Evolutionary conservation across 1,140 invertebrate species (phyloP), one percentile per base, ranked within the genome.

Genomic region (Drosophila paulistorum): DNA sequence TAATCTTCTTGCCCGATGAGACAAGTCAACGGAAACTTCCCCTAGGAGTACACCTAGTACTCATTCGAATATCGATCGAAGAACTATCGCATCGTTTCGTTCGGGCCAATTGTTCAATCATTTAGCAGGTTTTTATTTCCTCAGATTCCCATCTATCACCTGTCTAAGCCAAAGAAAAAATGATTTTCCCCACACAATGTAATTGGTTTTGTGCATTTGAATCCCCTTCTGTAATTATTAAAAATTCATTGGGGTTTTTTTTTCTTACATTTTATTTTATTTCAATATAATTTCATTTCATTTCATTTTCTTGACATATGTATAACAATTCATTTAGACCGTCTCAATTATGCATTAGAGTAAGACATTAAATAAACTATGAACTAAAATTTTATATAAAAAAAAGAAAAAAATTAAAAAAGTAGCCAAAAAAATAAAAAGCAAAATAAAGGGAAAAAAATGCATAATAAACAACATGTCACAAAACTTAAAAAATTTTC

Each of bases 401-500:
- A 71, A 51, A 67, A 73, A 67, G 6, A 78, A 20, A 63, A 79
- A 79, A 78, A 78, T 73, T 37, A 77, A 70, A 87, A 89, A 81
- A 80, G 54, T 72, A 65, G 83, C 80, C 68, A 74, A 86, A 86
- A 82, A 86, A 71, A 85, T 81, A 86, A 77, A 71, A 68, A 71
- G 62, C 76, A 74, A 71, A 79, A 82, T 74, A 87, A 82, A 78
- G 61, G 62, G 45, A 87, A 82, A 87, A 86, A 87, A 77, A 89
- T 87, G 84, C 84, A 89, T 84, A 89, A 89, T 90, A 89, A 89
- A 89, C 84, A 89, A 89, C 85, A 89, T 89, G 84, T 89, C 84
- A 89, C 85, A 85, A 84, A 68, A 78, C 68, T 81, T 13, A 39
- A 39, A 13, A 39, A 75, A 67, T 68, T 51, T 65, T 55, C 37